Evolutionary conservation across 2,113 vertebrate genomes (phyloP), one percentile per base, ranked within the genome.

Genomic region (Saimiri boliviensis): DNA sequence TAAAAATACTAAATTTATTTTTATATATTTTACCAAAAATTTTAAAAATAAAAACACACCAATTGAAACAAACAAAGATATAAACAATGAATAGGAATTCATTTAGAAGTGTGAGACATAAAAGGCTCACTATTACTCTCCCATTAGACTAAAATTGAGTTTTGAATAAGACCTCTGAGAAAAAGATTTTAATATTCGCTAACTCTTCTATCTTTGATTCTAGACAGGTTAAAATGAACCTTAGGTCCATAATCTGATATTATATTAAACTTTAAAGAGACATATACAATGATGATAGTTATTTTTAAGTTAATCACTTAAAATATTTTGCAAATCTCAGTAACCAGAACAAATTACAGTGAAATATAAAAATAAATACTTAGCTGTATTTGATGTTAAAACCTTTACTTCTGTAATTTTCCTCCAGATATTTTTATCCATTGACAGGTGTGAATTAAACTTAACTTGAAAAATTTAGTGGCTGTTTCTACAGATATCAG

Each of bases 401-500:
- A 77, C 12, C 21, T 84, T 93, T n/a, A 79, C n/a, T 80, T 86
- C 32, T 92, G 11, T 66, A 91, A 56, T 76, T 81, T 97, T 85
- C 52, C 74, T 70, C 54, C n/a, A 32, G 42, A 68, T 85, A 45
- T 83, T 93, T 5, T 70, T 27, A 9, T 94, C 25, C 52, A 82
- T 60, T 49, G 92, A 89, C 45, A 94, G 70, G 27, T 93, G 23
- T 85, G 32, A 95, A 91, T 95, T 93, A 88, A 93, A 54, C 52
- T 90, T 88, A 91, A 91, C 40, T 52, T 93, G 52, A 63, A 96
- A 95, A 93, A 52, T n/a, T 91, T 95, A 96, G 79, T 97, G 86
- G 17, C 70, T 91, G 4, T 94, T 97, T 93, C 45, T 86, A 40
- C 8, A 91, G 56, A 66, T 56, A 86, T 91, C 56, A 89, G 47